phyloP scores from a whole-genome alignment of 2,888 invertebrate species.

The Himalopsyche japonica region DNA sequence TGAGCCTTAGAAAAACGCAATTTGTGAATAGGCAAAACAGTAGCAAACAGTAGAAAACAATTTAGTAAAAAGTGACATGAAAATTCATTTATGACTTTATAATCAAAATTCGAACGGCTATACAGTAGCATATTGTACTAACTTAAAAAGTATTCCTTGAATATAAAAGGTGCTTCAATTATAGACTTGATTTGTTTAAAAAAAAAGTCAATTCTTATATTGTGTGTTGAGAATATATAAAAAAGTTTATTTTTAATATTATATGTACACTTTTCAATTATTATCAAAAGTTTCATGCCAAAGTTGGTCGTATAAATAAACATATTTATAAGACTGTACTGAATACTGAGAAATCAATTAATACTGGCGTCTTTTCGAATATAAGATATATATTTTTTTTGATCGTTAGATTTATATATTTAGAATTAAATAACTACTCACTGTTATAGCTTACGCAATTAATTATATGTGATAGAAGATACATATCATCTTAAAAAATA shows the following conservation, averaged over 20 bases:
- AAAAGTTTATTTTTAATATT: slow-evolving; percentile 1
- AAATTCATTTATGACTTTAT: neutral
- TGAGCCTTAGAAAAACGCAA: neutral
- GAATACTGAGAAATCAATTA: neutral
- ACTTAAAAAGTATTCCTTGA: neutral
- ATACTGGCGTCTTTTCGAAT: neutral
- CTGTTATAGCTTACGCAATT: slow-evolving; percentile 21
- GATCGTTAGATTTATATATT: neutral
- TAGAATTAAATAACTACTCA: slow-evolving; percentile 14
- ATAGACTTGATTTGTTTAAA: neutral
- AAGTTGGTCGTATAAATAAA: neutral
- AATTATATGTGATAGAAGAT: slow-evolving; percentile 22
- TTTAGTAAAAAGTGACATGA: neutral
- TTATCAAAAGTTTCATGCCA: neutral
- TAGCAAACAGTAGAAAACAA: neutral
- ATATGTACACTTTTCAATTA: neutral
- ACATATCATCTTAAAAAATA: slow-evolving; percentile 21
- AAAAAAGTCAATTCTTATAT: neutral
- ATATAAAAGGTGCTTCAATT: neutral
- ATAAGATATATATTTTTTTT: slow-evolving; percentile 13
- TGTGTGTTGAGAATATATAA: neutral
- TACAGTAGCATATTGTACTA: neutral
- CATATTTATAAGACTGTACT: slow-evolving; percentile 4
- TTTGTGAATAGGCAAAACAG: neutral
- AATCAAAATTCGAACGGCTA: neutral